phyloP scores from a whole-genome alignment of 2,797 vertebrate genomes.

The Tapirus indicus region DNA sequence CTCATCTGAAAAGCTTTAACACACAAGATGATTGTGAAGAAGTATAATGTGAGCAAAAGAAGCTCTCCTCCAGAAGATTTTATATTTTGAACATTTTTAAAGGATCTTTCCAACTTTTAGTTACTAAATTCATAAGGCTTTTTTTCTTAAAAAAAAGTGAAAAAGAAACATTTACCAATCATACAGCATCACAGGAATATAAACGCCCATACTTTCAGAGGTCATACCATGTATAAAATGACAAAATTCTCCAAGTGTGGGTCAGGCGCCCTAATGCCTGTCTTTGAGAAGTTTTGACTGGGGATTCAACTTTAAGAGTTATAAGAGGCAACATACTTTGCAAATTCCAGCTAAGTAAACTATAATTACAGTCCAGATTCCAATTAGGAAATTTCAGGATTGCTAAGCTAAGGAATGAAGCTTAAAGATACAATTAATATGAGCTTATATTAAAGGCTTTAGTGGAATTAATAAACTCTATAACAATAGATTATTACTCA shows the following conservation, averaged over 20 bases:
- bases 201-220: background rate
- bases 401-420: slow-evolving; percentile 83
- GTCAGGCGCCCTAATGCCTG: background rate
- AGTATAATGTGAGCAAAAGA: background rate
- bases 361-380: slow-evolving; percentile 85
- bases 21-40: background rate
- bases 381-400: slow-evolving; percentile 79
- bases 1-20: background rate
- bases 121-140: background rate
- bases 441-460: slow-evolving; percentile 87
- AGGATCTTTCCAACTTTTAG: background rate
- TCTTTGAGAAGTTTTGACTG: slow-evolving; percentile 39
- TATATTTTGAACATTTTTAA: background rate
- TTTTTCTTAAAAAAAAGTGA: background rate
- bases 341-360: slow-evolving; percentile 86
- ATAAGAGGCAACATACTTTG: slow-evolving; percentile 75
- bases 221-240: background rate
- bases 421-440: slow-evolving; percentile 87
- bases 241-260: background rate
- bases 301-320: slow-evolving; percentile 70
- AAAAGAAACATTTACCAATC: background rate
- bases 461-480: slow-evolving; percentile 86
- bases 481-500: slow-evolving; percentile 83
- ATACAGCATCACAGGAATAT: background rate
- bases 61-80: background rate